Percentiles rank a stretch among this genome's conserved stretches.
These are phyloP conservation scores for Sesamia nonagrioides DNA, from an alignment of 1,140 invertebrate genomes.

Conservation along the genomic window DNA sequence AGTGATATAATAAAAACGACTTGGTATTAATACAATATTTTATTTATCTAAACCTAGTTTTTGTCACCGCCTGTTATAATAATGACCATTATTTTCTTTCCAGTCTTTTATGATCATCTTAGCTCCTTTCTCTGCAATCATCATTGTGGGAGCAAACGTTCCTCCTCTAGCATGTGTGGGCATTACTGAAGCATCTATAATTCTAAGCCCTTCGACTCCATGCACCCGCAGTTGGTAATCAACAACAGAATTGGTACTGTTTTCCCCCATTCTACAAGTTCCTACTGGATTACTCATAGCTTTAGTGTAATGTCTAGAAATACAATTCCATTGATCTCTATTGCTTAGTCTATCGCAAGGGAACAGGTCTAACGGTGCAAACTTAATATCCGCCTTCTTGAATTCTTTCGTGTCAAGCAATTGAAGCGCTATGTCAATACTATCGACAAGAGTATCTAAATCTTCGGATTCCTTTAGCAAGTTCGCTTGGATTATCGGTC, in stretches of 20 bases:
- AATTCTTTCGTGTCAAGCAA: conserved; percentile 81
- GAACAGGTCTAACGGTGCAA: conserved; percentile 81
- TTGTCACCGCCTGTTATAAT: conserved; percentile 61
- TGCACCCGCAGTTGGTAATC: conserved; percentile 85
- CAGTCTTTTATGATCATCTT: conserved; percentile 80
- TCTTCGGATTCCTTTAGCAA: conserved; percentile 95
- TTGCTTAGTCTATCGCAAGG: conserved; percentile 81
- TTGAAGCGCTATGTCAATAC: conserved; percentile 91
- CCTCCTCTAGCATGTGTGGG: conserved; percentile 85
- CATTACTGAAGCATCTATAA: conserved; percentile 87
- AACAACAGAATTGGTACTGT: conserved; percentile 87
- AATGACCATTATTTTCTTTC: conserved; percentile 79
- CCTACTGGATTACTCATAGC: conserved; percentile 89
- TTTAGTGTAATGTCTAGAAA: conserved; percentile 90
- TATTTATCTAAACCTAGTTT: conserved; percentile 59
- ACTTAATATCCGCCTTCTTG: conserved; percentile 79
- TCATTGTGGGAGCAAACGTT: conserved; percentile 85
- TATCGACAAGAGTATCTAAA: conserved; percentile 93
- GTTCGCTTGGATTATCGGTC: conserved; percentile 97
- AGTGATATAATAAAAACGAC: conserved; percentile 93
- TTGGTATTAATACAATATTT: conserved; percentile 86
- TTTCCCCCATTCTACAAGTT: conserved; percentile 89
- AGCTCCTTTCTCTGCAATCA: conserved; percentile 88
- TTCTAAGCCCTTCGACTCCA: conserved; percentile 83
- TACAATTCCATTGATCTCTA: conserved; percentile 90